Percentiles rank a stretch among this genome's conserved stretches.
phyloP scores from a whole-genome alignment of 2,113 vertebrate genomes.

The Calidris pygmaea region DNA sequence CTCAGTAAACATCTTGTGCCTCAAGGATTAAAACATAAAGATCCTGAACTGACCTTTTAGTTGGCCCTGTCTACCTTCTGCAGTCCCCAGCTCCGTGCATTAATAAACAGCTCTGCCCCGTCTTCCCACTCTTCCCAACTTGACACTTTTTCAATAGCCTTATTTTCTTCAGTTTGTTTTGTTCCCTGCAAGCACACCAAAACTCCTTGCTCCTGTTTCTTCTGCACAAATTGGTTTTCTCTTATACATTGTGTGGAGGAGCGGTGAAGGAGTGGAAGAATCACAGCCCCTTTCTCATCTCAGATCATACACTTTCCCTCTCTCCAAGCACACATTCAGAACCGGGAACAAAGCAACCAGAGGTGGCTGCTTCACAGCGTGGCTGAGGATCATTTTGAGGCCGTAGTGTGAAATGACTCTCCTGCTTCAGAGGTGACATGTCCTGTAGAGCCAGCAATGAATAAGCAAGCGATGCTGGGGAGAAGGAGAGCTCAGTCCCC shows the following conservation, averaged over 20 bases:
- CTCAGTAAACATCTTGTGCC: background rate
- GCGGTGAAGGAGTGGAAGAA: background rate
- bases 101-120: background rate
- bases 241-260: background rate
- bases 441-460: background rate
- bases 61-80: background rate
- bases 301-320: background rate
- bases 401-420: background rate
- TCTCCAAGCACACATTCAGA: background rate
- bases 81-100: background rate
- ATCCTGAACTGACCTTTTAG: background rate
- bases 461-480: background rate
- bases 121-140: background rate
- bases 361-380: background rate
- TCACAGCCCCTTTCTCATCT: background rate
- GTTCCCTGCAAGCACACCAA: background rate
- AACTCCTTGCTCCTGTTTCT: background rate
- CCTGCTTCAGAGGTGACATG: background rate
- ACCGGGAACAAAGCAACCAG: background rate
- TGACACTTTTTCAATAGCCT: background rate
- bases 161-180: background rate
- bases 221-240: constrained; percentile 3
- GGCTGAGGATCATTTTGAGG: background rate
- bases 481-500: background rate
- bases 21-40: background rate